Evolutionary conservation across 2,113 vertebrate species (phyloP), one percentile per base, ranked within the genome.

Genomic region (Picathartes gymnocephalus): DNA sequence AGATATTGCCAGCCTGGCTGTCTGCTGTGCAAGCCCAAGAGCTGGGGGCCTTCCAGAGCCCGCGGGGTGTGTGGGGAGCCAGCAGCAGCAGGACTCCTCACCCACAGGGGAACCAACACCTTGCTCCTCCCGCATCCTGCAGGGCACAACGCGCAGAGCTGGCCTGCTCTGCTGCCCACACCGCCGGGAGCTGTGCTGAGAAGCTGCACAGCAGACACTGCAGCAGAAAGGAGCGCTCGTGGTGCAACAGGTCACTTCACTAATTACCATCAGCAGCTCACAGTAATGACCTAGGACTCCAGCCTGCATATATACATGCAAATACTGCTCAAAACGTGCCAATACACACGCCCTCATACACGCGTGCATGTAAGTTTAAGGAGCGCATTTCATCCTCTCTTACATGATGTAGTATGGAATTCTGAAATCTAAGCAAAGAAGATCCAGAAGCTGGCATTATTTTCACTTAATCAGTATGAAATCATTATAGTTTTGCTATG

Each of bases 401-500:
- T 53, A 37, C 57, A 31, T 42, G 47, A 81, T n/a, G 20, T 47
- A 37, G 31, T 24, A 27, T 60, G 90, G 69, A 24, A 31, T 42
- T 48, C 78, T 64, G 65, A 72, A 93, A 81, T 51, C 62, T 60
- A 83, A 79, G 77, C 53, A 51, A 30, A 65, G 58, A 51, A 89
- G 47, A 66, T 86, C 14, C 45, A 73, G 88, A 44, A 50, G 24
- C 24, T 96, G 94, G 93, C 93, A 88, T 88, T 58, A 37, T 84
- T 95, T 94, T 94, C 94, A 84, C 74, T 95, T 96, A 81, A 89
- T 97, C 95, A 72, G 93, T 85, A 91, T 80, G 91, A 97, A 97
- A 95, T 97, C 96, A 94, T 97, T 87, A 94, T 50, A 47, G 84
- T 57, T 54, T 91, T 57, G 72, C 93, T 79, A 83, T 86, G 95